Base-by-base conservation (phyloP, 2,113 vertebrate species). In the Phylloscopus trochilus region DNA sequence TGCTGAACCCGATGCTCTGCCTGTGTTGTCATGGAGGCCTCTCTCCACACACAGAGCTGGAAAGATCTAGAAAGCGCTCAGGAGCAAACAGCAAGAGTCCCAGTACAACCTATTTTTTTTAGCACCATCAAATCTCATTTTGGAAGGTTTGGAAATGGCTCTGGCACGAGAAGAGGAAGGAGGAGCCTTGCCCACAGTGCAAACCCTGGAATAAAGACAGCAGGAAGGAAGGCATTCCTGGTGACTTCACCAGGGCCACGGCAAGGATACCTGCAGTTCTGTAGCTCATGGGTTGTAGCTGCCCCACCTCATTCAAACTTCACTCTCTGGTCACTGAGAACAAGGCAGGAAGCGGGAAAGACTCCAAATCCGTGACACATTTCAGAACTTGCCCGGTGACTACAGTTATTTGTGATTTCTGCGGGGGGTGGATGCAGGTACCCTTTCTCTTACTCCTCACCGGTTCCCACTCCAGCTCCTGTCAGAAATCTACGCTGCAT, bases 291-390 rank as follows among this genome's bases (percentile, higher is more conserved):
- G 39, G 23, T 26, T 41, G 15, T 5, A 28, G 18, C 39, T 79
- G 83, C 83, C 55, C 49, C 87, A 76, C 89, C 87, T 95, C 20
- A 46, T 20, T 68, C 81, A 69, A 89, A 89, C 66, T 82, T 69
- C 55, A 33, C 81, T 63, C 55, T 39, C 18, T 11, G 16, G 26
- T 53, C 5, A 4, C 62, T 9, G 51, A 66, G 41, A 41, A 72
- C 52, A 78, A 56, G 47, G 66, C 72, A 68, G 53, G 37, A 44
- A 89, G 23, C 66, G 43, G 58, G 37, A 58, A 20, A 83, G 47
- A 11, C 28, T 84, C 44, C 60, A 9, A 2, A n/a, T 28, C 44
- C 11, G 31, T 72, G 83, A 68, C 31, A 64, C 49, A 24, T 41
- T 27, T 35, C 23, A 17, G 37, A 44, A 28, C 26, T 56, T 17